Percentiles rank a stretch among this genome's conserved stretches.
phyloP scores from a whole-genome alignment of 2,888 invertebrate genomes.

The Nephrotoma flavescens region DNA sequence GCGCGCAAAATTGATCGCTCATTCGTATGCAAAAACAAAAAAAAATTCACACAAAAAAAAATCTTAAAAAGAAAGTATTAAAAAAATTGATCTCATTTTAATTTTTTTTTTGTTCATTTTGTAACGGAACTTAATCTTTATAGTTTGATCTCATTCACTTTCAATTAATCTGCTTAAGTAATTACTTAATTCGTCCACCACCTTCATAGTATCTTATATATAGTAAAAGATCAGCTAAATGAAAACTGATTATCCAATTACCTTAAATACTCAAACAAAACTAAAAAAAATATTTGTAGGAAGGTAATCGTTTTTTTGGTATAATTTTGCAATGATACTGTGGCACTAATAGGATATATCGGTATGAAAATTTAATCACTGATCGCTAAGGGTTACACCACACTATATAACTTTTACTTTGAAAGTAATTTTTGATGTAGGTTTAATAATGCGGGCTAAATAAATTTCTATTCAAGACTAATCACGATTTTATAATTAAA shows the following conservation, averaged over 20 bases:
- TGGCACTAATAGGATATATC: not conserved
- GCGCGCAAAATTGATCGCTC: not conserved
- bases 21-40: not conserved
- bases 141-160: not conserved
- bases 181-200: not conserved
- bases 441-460: not conserved
- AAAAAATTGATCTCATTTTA: not conserved
- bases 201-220: not conserved
- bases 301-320: not conserved
- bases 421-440: not conserved
- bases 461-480: not conserved
- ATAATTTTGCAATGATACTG: not conserved
- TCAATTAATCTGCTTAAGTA: not conserved
- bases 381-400: not conserved
- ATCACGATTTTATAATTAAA: not conserved
- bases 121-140: not conserved
- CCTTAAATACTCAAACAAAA: not conserved
- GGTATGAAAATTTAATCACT: not conserved
- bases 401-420: not conserved
- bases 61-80: not conserved
- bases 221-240: not conserved
- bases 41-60: not conserved
- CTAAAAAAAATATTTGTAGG: not conserved
- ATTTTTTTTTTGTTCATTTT: not conserved
- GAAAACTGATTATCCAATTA: not conserved